Conservation (phyloP, 2,888 invertebrate genomes). For the Gortyna flavago region DNA sequence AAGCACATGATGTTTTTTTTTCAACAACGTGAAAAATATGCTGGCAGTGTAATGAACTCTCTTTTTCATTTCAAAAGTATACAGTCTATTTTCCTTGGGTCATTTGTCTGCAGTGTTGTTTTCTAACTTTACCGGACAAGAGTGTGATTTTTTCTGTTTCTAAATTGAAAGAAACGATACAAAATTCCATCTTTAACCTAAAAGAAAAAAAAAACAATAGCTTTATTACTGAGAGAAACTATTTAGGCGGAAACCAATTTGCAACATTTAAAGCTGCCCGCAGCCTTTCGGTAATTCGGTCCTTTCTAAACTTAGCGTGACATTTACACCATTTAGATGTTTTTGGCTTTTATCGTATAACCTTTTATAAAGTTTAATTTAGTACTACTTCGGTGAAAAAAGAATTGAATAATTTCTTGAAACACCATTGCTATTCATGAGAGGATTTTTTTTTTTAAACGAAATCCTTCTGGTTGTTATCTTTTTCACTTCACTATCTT, state of each 20-base stretch:
- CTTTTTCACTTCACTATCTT: neutral
- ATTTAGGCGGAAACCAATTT: constrained; percentile 6
- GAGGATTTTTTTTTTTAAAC: neutral
- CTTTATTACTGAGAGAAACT: neutral
- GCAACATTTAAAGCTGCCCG: neutral
- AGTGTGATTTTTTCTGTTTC: constrained; percentile 19
- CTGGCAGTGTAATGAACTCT: constrained; percentile 19
- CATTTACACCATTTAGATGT: constrained; percentile 16
- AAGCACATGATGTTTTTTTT: neutral
- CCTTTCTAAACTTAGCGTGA: constrained; percentile 35
- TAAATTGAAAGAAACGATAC: neutral
- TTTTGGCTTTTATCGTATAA: constrained; percentile 15
- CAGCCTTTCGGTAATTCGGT: constrained; percentile 6
- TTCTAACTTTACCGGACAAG: constrained; percentile 15
- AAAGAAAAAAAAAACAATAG: neutral
- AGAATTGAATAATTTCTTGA: neutral
- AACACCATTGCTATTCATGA: neutral
- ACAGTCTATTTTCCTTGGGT: constrained; percentile 27
- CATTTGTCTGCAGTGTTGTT: constrained; percentile 39
- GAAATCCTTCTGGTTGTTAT: neutral
- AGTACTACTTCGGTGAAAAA: constrained; percentile 5
- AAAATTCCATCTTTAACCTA: neutral
- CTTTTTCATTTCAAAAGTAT: constrained; percentile 32
- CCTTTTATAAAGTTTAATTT: constrained; percentile 10
- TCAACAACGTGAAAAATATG: constrained; percentile 19